Conservation (phyloP, 2,797 vertebrate genomes). For the Macropus fuliginosus region DNA sequence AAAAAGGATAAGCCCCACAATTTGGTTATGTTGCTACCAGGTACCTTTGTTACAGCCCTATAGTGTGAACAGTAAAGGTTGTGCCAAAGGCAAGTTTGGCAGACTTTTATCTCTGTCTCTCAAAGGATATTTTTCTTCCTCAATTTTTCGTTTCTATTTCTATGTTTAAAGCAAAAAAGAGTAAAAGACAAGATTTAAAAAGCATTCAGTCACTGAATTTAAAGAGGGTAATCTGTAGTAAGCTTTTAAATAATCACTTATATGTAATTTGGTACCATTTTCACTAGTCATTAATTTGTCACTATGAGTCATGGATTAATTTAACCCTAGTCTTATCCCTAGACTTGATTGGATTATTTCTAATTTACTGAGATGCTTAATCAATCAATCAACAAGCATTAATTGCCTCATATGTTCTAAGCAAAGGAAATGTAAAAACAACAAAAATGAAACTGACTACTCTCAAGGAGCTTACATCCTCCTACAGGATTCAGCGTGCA, state of each 20-base stretch:
- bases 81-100: not conserved
- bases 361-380: not conserved
- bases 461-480: not conserved
- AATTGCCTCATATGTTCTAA: not conserved
- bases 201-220: not conserved
- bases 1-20: not conserved
- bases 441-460: not conserved
- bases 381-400: not conserved
- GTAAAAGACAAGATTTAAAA: not conserved
- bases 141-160: conserved; percentile 44
- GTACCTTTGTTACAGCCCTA: not conserved
- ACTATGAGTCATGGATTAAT: not conserved
- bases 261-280: not conserved
- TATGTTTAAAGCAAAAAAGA: not conserved
- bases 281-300: not conserved
- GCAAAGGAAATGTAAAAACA: not conserved
- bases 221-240: not conserved
- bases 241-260: not conserved
- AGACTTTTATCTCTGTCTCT: not conserved
- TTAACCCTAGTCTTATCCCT: conserved; percentile 1
- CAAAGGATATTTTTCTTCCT: not conserved
- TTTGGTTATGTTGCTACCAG: not conserved
- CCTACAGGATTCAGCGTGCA: not conserved
- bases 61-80: not conserved
- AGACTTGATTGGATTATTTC: conserved; percentile 11